These are phyloP conservation scores for Tyria jacobaeae DNA, from an alignment of 2,888 invertebrate genomes.

Conservation along the genomic window DNA sequence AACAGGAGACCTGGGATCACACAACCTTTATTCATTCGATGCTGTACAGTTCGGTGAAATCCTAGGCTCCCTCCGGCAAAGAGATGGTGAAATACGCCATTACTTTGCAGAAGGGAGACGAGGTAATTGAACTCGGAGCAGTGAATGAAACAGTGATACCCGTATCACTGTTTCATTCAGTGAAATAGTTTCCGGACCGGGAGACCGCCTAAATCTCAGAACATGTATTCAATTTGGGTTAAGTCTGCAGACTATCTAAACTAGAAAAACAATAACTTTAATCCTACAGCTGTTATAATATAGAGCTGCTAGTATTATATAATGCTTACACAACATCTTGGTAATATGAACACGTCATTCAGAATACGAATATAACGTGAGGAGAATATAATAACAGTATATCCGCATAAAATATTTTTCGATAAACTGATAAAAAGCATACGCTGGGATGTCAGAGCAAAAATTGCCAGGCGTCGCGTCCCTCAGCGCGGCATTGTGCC, in stretches of 20 bases:
- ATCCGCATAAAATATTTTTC: conserved; percentile 66
- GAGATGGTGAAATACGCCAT: too few relatives aligned
- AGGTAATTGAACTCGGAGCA: too few relatives aligned
- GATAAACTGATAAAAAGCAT: conserved; percentile 76
- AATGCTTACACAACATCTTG: conserved; percentile 32
- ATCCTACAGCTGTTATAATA: conserved; percentile 40
- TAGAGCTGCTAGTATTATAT: conserved; percentile 35
- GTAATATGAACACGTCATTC: conserved; percentile 52
- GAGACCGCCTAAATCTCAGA: too few relatives aligned
- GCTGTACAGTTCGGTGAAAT: too few relatives aligned
- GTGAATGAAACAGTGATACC: too few relatives aligned
- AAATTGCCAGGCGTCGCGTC: conserved; percentile 73
- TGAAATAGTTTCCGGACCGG: too few relatives aligned
- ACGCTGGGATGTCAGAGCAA: conserved; percentile 71
- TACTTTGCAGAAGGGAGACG: too few relatives aligned
- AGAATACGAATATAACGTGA: conserved; percentile 59
- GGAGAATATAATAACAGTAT: conserved; percentile 62
- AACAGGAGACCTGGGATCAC: too few relatives aligned
- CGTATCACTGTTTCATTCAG: too few relatives aligned
- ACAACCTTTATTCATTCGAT: too few relatives aligned
- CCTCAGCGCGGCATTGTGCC: conserved; percentile 78
- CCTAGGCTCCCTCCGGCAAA: too few relatives aligned
- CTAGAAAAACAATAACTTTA: conserved; percentile 19
- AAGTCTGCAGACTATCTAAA: neutral
- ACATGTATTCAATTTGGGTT: too few relatives aligned